These are phyloP conservation scores for Aphelenchoides bicaudatus DNA, from an alignment of 2,888 invertebrate species.

Conservation along the genomic window DNA sequence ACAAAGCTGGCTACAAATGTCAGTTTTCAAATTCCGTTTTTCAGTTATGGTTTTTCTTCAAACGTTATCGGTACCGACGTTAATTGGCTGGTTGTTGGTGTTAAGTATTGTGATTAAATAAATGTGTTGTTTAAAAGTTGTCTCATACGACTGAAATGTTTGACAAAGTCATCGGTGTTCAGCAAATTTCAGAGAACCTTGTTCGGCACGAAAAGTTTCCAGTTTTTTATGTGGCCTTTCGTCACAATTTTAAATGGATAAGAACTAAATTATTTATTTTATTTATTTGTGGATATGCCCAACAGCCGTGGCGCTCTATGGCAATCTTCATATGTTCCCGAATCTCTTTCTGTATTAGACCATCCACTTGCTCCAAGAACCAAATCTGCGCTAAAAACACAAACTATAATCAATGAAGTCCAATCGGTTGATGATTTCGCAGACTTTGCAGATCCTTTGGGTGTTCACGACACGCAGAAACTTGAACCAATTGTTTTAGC, in stretches of 20 bases:
- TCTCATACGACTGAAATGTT: too few species aligned
- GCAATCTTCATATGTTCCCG: constrained; percentile 3
- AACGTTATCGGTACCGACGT: constrained; percentile 85
- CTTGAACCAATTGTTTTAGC: constrained; percentile 17
- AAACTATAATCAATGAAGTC: constrained; percentile 1
- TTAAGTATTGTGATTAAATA: background rate
- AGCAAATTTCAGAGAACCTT: too few species aligned
- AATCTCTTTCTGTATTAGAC: constrained; percentile 3
- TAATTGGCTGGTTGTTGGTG: constrained; percentile 48
- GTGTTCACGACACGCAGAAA: constrained; percentile 17
- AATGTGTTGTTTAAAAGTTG: background rate
- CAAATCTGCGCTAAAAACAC: background rate
- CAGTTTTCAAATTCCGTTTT: constrained; percentile 99
- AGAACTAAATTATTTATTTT: too few species aligned
- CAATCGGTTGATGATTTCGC: background rate
- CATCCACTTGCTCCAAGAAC: constrained; percentile 12
- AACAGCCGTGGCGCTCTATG: background rate
- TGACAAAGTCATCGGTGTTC: too few species aligned
- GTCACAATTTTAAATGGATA: too few species aligned
- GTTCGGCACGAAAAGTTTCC: too few species aligned
- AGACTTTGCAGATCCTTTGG: constrained; percentile 29
- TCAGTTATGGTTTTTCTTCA: constrained; percentile 99
- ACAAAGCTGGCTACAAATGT: constrained; percentile 77
- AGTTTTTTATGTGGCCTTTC: too few species aligned
- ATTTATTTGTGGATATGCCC: background rate